Base-by-base conservation (phyloP, 2,797 vertebrate species). In the Sebastes minor region DNA sequence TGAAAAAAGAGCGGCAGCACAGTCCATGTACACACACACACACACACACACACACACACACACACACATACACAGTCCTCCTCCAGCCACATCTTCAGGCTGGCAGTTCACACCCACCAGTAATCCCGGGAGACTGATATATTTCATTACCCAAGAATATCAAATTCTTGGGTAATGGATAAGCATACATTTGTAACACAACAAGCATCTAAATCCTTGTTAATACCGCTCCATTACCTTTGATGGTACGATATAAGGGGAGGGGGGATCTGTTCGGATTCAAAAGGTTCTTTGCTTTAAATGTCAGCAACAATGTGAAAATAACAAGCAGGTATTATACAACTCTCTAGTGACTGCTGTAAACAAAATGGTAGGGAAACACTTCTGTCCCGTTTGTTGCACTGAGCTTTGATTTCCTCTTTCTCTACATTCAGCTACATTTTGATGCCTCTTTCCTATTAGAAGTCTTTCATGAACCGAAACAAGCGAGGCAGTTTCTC, bases 41-140 rank as follows among this genome's bases (percentile, higher is more conserved):
- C 30, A 30, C 28, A 30, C 28, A 30, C 28, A 33, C 32, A 11
- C 9, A 33, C 1, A 33, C 32, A 11, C 30, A 75, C 67, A 52
- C 25, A 78, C 55, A 74, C 69, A 78, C 18, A 68, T 23, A 61
- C 35, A 49, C 32, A 3, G 53, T 71, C 81, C 63, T 79, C 69
- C 49, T 75, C 66, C 38, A 85, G 82, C 49, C 74, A 85, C 81
- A 84, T 83, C 86, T 86, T 82, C n/a, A 86, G 83, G 62, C 86
- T 82, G 74, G 71, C 87, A 88, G 76, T 73, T 91, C 83, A 86
- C 86, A 83, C 84, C 85, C 78, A 93, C 88, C 72, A 84, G 83
- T 84, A 76, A 85, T 87, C 86, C 82, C 88, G 59, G 23, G 76
- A 91, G 91, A 90, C 66, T 18, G 85, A 90, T 86, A 76, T 73